These are phyloP conservation scores for Coenobita brevimanus DNA, from an alignment of 1,140 invertebrate species.

Conservation along the genomic window DNA sequence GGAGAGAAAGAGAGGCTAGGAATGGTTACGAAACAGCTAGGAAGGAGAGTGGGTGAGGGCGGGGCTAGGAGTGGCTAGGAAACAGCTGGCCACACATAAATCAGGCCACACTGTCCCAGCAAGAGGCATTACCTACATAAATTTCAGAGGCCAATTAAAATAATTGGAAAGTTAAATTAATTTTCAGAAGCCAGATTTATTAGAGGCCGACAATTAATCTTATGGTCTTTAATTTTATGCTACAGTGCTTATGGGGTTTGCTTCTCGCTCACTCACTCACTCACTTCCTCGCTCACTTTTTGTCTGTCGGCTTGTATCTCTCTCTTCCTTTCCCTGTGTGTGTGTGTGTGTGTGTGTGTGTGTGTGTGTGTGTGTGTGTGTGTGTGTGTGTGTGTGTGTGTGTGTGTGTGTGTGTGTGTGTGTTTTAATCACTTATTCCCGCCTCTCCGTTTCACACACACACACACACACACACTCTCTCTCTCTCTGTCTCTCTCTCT, in stretches of 20 bases:
- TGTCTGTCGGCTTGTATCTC: not conserved
- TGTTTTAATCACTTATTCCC: too few species aligned
- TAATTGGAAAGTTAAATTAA: conserved; percentile 61
- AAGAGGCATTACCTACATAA: conserved; percentile 61
- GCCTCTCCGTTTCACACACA: too few species aligned
- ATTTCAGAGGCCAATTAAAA: conserved; percentile 53
- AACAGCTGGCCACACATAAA: conserved; percentile 13
- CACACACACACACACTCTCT: too few species aligned
- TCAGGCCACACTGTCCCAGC: conserved; percentile 32
- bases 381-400: too few species aligned
- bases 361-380: too few species aligned
- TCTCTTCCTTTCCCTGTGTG: not conserved
- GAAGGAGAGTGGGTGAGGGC: not conserved
- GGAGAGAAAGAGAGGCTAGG: too few species aligned
- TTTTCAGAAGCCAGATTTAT: conserved; percentile 57
- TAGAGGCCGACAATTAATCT: conserved; percentile 47
- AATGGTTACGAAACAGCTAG: too few species aligned
- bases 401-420: too few species aligned
- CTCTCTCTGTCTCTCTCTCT: too few species aligned
- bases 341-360: too few species aligned
- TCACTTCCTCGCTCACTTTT: too few species aligned
- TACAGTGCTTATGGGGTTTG: conserved; percentile 16
- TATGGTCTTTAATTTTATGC: conserved; percentile 19
- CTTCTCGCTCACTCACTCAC: not conserved
- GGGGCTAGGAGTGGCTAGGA: conserved; percentile 4